These are phyloP conservation scores for Masnerella sp. DNA, from an alignment of 2,888 invertebrate genomes.

Conservation along the genomic window DNA sequence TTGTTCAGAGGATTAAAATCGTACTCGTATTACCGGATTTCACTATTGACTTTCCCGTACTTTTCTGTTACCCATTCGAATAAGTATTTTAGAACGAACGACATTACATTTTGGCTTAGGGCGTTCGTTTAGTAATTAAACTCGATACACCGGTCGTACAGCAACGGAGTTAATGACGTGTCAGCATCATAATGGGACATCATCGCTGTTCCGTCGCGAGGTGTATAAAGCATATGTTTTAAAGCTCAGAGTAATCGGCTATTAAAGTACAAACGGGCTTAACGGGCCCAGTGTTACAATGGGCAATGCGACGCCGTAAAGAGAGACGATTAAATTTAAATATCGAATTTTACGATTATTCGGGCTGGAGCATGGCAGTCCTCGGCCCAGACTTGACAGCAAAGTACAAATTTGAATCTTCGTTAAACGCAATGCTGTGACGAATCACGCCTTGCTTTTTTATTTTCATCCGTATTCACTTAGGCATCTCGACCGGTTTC, in stretches of 20 bases:
- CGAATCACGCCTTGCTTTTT: constrained; percentile 44
- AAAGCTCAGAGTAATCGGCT: constrained; percentile 73
- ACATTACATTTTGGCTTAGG: constrained; percentile 65
- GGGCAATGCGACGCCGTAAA: constrained; percentile 63
- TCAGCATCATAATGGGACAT: constrained; percentile 74
- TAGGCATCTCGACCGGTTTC: constrained; percentile 23
- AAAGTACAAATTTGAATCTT: constrained; percentile 54
- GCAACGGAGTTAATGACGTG: constrained; percentile 75
- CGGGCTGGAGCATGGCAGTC: constrained; percentile 64
- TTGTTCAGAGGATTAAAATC: no score
- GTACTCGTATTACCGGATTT: constrained; percentile 36
- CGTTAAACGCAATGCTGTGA: constrained; percentile 50
- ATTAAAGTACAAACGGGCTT: constrained; percentile 70
- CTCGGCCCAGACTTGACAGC: constrained; percentile 41
- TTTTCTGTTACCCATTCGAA: constrained; percentile 53
- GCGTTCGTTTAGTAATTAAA: constrained; percentile 69
- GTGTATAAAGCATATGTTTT: constrained; percentile 74
- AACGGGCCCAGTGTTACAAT: constrained; percentile 66
- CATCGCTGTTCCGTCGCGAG: constrained; percentile 69
- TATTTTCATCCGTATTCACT: constrained; percentile 24
- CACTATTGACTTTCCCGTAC: constrained; percentile 42
- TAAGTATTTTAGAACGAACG: constrained; percentile 51
- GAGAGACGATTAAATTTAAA: constrained; percentile 76
- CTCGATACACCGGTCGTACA: constrained; percentile 60
- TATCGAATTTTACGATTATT: constrained; percentile 76